These are phyloP conservation scores for Heterotilapia buettikoferi DNA, from an alignment of 2,113 vertebrate genomes.

Conservation along the genomic window DNA sequence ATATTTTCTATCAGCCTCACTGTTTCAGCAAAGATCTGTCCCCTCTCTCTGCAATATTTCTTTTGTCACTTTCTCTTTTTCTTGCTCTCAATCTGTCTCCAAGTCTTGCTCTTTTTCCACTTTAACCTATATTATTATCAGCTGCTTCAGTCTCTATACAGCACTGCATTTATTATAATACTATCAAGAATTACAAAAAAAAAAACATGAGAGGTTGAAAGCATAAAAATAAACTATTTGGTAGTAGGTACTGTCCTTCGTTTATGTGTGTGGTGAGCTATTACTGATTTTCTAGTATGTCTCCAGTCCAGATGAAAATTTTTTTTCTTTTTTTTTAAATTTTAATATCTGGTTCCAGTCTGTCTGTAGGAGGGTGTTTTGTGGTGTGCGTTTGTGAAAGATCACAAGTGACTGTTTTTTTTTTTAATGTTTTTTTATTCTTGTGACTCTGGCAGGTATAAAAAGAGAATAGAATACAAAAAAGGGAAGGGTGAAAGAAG, in stretches of 20 bases:
- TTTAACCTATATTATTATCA: neutral
- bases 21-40: neutral
- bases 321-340: accelerated
- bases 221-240: neutral
- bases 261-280: neutral
- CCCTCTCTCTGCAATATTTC: neutral
- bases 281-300: neutral
- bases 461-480: neutral
- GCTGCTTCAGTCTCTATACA: neutral
- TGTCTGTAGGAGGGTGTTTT: neutral
- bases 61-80: neutral
- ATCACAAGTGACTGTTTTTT: neutral
- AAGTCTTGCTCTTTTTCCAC: neutral
- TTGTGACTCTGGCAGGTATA: neutral
- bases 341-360: neutral
- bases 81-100: neutral
- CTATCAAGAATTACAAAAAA: neutral
- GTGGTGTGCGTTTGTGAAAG: neutral
- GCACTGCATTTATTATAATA: neutral
- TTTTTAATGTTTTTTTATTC: neutral
- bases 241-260: neutral
- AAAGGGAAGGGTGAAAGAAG: neutral
- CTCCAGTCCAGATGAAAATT: neutral
- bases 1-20: neutral
- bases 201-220: neutral